Conservation (phyloP, 1,140 invertebrate species). For the Macrotrachela quadricornifera region DNA sequence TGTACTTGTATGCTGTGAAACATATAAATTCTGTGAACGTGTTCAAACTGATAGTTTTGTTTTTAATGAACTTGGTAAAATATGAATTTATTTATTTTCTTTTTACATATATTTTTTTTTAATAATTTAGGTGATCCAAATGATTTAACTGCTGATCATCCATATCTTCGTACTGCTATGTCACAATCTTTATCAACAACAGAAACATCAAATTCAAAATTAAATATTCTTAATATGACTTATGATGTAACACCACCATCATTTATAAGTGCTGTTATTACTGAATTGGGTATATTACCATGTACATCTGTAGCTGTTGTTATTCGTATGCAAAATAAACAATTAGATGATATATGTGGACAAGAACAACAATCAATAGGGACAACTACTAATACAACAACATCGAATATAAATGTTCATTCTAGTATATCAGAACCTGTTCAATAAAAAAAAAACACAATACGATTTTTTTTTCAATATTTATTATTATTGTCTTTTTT, state of each 20-base stretch:
- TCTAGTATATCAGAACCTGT: too few species aligned
- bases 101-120: too few species aligned
- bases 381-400: too few species aligned
- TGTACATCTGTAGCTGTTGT: conserved; percentile 78
- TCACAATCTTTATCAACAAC: conserved; percentile 15
- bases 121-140: conserved; percentile 43
- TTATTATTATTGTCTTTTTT: too few species aligned
- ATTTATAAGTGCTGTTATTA: conserved; percentile 66
- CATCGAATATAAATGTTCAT: too few species aligned
- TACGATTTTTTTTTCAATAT: too few species aligned
- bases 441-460: too few species aligned
- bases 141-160: conserved; percentile 34
- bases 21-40: conserved; percentile 71
- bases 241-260: conserved; percentile 82
- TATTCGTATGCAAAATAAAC: conserved; percentile 50
- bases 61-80: conserved; percentile 63
- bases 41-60: conserved; percentile 78
- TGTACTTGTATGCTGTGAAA: conserved; percentile 75
- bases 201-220: conserved; percentile 33
- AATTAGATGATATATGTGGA: too few species aligned
- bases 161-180: neutral
- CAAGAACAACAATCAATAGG: too few species aligned
- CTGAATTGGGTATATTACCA: conserved; percentile 53
- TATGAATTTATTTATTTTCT: too few species aligned
- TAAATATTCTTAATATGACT: conserved; percentile 52